Evolutionary conservation across 2,113 vertebrate genomes (phyloP), one percentile per base, ranked within the genome.

Genomic region (Mustela nigripes): DNA sequence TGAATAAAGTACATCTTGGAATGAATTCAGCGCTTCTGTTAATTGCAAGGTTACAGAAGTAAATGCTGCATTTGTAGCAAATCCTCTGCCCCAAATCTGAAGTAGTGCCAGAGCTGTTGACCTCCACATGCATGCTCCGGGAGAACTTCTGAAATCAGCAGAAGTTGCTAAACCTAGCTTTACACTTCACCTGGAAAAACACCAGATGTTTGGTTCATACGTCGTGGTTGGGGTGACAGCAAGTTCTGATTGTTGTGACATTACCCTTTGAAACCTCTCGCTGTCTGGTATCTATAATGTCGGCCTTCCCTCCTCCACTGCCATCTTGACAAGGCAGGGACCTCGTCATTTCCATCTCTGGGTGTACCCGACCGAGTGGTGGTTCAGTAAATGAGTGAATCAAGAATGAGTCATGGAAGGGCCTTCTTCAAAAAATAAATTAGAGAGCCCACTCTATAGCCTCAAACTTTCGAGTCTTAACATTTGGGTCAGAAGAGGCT

Each of bases 1-100:
- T 71, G 86, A n/a, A 21, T 16, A 78, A 63, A 62, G 74, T 63
- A 48, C 10, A 10, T 82, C 50, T 84, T 96, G 74, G 62, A 84
- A 14, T 82, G 42, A 80, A 74, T 36, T 58, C 21, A 94, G 16
- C 88, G 21, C 91, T 94, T 94, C 33, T 95, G 15, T 74, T 87
- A 94, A 94, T 62, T 84, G 14, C 24, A 93, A 33, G 50, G 53
- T 80, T 76, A 22, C 33, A 69, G 31, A 71, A 69, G 16, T 10
- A 36, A 62, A 78, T n/a, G 22, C 50, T 28, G 0, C 18, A 7
- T 84, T 89, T 71, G 81, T 31, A 56, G 31, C 45, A 89, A 19
- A 48, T 62, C 24, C 80, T 56, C 5, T 3, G 28, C 39, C 81
- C 26, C 26, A 11, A 9, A 48, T 26, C 79, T 53, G 74, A 62